Evolutionary conservation across 2,797 vertebrate genomes (phyloP).

Genomic region (Naso thynnoides): DNA sequence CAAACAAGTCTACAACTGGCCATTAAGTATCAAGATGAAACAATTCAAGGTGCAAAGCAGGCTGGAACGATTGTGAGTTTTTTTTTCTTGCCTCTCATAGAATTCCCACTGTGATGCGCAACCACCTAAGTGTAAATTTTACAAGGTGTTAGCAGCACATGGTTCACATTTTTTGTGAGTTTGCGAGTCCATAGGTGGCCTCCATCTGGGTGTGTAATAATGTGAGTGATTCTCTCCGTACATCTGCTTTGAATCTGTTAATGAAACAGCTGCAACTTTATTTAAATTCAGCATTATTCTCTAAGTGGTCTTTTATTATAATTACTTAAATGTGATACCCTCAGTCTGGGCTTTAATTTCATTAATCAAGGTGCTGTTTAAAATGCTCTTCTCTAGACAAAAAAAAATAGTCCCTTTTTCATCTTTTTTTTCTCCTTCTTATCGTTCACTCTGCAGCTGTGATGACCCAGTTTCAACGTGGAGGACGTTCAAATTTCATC

Average conservation of each 20-base stretch:
- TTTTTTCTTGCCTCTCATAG: slow-evolving; percentile 10
- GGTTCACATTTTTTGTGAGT: slow-evolving; percentile 48
- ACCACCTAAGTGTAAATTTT: slow-evolving; percentile 39
- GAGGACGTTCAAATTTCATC: slow-evolving; percentile 47
- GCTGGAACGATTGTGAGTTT: background rate
- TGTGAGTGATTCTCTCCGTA: slow-evolving; percentile 16
- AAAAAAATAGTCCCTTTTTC: slow-evolving; percentile 17
- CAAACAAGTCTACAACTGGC: slow-evolving; percentile 56
- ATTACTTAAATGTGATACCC: slow-evolving; percentile 10
- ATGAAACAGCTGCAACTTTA: slow-evolving; percentile 31
- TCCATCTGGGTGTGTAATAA: slow-evolving; percentile 60
- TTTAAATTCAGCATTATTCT: slow-evolving; percentile 16
- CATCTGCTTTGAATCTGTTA: slow-evolving; percentile 57
- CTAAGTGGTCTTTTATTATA: background rate
- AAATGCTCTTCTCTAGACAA: background rate
- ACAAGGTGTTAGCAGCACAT: slow-evolving; percentile 46
- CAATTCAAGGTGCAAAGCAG: background rate
- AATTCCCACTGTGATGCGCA: slow-evolving; percentile 5
- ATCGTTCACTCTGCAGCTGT: background rate
- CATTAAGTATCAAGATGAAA: slow-evolving; percentile 34
- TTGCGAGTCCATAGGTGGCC: slow-evolving; percentile 42
- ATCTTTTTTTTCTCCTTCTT: slow-evolving; percentile 22
- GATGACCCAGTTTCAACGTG: slow-evolving; percentile 46
- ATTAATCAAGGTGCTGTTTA: background rate
- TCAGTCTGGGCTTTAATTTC: slow-evolving; percentile 1